Conservation (phyloP, 1,140 invertebrate species). For the Cyclina sinensis region DNA sequence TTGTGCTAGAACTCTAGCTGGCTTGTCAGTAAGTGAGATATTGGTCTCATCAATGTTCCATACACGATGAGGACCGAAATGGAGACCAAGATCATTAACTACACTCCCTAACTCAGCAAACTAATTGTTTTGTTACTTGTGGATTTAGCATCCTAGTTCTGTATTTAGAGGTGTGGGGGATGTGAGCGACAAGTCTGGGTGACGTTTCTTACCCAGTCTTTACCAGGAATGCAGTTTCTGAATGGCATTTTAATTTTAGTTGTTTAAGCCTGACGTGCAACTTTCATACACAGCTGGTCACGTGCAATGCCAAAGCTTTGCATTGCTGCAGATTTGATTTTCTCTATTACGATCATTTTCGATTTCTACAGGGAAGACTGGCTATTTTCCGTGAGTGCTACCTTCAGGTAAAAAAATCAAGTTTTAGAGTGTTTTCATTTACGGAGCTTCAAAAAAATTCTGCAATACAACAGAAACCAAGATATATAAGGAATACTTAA, state of each 20-base stretch:
- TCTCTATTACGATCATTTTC: constrained; percentile 22
- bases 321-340: constrained; percentile 46
- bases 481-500: too few species aligned
- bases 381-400: background rate
- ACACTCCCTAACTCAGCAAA: background rate
- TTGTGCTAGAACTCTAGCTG: constrained; percentile 51
- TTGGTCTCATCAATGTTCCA: constrained; percentile 66
- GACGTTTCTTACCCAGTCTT: background rate
- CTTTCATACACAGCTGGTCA: constrained; percentile 56
- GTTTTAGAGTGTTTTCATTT: too few species aligned
- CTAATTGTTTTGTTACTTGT: constrained; percentile 33
- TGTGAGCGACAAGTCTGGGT: background rate
- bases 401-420: too few species aligned
- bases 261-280: constrained; percentile 8
- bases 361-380: background rate
- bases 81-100: background rate
- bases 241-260: constrained; percentile 51
- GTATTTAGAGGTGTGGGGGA: constrained; percentile 10
- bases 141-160: constrained; percentile 53
- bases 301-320: constrained; percentile 55
- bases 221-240: constrained; percentile 1
- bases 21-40: constrained; percentile 47
- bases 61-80: constrained; percentile 12
- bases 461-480: too few species aligned
- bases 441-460: too few species aligned